Percentiles rank a stretch among this genome's conserved stretches.
These are phyloP conservation scores for Tupiocoris notatus DNA, from an alignment of 2,888 invertebrate genomes.

Conservation along the genomic window DNA sequence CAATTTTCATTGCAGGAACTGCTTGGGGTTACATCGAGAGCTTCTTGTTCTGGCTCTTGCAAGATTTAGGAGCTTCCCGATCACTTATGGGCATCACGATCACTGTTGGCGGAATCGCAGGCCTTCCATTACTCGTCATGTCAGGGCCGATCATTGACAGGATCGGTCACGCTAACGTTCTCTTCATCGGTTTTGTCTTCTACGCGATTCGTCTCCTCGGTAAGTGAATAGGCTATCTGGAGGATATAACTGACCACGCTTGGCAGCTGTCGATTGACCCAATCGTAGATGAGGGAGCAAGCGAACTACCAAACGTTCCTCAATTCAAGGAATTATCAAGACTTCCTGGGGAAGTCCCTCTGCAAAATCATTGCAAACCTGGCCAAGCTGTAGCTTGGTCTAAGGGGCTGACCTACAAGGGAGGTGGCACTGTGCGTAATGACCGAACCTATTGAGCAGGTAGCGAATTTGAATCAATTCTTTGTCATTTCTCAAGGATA, in stretches of 20 bases:
- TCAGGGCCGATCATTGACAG: constrained; percentile 72
- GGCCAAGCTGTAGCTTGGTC: too few relatives aligned
- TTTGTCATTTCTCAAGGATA: too few relatives aligned
- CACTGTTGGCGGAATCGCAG: constrained; percentile 73
- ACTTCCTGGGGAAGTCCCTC: too few relatives aligned
- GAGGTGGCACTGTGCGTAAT: too few relatives aligned
- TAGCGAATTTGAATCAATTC: too few relatives aligned
- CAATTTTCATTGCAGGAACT: constrained; percentile 59
- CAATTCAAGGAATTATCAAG: too few relatives aligned
- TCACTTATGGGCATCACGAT: constrained; percentile 78
- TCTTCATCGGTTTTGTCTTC: constrained; percentile 74
- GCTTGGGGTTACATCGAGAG: constrained; percentile 83
- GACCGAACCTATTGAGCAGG: too few relatives aligned
- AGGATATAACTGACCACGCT: neutral
- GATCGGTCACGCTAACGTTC: constrained; percentile 73
- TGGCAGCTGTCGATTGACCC: too few relatives aligned
- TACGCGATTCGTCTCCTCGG: constrained; percentile 71
- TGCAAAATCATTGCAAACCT: too few relatives aligned
- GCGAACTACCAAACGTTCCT: too few relatives aligned
- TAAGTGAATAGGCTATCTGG: constrained; percentile 53
- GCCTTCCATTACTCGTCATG: constrained; percentile 71
- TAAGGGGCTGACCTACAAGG: too few relatives aligned
- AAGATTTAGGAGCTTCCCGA: constrained; percentile 72
- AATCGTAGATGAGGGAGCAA: too few relatives aligned
- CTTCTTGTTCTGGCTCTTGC: constrained; percentile 76